A percentile compares a stretch with the other conserved stretches of the same genome.
Conservation (phyloP, 1,140 invertebrate genomes). For the Formica exsecta region DNA sequence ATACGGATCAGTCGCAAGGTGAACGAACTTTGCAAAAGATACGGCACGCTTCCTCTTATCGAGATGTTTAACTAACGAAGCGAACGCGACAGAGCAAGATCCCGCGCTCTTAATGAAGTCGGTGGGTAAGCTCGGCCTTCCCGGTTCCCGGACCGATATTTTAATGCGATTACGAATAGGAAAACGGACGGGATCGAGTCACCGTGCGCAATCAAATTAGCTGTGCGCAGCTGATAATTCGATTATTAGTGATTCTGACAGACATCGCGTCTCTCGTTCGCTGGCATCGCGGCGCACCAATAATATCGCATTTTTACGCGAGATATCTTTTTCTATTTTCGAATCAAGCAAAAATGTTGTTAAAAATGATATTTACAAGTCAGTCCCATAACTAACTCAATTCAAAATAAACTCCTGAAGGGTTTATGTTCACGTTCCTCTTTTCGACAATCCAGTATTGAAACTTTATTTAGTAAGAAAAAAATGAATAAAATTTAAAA, state of each 20-base stretch:
- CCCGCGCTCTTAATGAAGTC: conserved; percentile 75
- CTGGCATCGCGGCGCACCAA: background rate
- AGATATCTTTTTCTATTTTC: background rate
- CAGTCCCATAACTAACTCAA: background rate
- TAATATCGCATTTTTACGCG: conserved; percentile 34
- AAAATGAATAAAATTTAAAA: too few relatives aligned
- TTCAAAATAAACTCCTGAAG: background rate
- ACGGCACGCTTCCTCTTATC: conserved; percentile 38
- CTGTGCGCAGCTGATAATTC: conserved; percentile 54
- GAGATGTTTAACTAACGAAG: conserved; percentile 62
- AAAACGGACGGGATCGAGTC: conserved; percentile 74
- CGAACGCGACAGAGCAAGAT: conserved; percentile 24
- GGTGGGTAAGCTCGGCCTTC: conserved; percentile 64
- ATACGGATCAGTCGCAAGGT: background rate
- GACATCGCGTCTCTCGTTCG: conserved; percentile 1
- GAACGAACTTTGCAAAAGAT: conserved; percentile 23
- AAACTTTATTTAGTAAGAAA: too few relatives aligned
- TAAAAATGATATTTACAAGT: background rate
- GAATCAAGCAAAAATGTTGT: background rate
- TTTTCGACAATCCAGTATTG: too few relatives aligned
- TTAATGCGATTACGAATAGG: conserved; percentile 72
- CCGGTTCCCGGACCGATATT: conserved; percentile 71
- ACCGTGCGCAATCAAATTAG: conserved; percentile 22
- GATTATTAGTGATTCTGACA: conserved; percentile 65
- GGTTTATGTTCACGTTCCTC: background rate